A percentile compares a stretch with the other conserved stretches of the same genome.
phyloP scores from a whole-genome alignment of 2,113 vertebrate genomes.

The Pithys albifrons region DNA sequence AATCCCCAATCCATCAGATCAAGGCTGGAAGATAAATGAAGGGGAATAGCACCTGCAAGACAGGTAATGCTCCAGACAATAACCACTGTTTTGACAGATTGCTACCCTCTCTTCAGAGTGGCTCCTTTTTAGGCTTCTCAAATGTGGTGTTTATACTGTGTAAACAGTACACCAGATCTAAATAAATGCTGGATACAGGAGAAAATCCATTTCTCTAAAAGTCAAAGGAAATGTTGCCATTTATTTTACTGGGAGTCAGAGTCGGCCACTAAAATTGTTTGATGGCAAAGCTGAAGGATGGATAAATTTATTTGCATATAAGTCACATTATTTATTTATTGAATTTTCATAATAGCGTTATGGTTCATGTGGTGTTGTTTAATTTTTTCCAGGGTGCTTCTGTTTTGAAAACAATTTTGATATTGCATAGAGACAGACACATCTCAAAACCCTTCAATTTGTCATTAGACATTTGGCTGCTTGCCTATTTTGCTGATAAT shows the following conservation, averaged over 20 bases:
- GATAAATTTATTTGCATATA: slow-evolving; percentile 66
- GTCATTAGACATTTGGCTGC: slow-evolving; percentile 80
- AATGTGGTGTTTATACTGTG: not conserved
- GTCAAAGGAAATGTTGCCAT: not conserved
- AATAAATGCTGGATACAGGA: not conserved
- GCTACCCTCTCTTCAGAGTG: not conserved
- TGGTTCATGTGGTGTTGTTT: slow-evolving; percentile 58
- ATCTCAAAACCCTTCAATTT: slow-evolving; percentile 78
- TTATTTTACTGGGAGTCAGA: slow-evolving; percentile 22
- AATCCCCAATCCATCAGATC: slow-evolving; percentile 77
- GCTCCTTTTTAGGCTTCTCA: slow-evolving; percentile 44
- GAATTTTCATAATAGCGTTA: slow-evolving; percentile 69
- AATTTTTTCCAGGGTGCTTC: slow-evolving; percentile 72
- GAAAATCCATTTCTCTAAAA: not conserved
- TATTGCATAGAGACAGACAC: slow-evolving; percentile 73
- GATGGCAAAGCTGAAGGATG: slow-evolving; percentile 59
- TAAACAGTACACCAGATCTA: slow-evolving; percentile 15
- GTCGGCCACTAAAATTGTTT: slow-evolving; percentile 8
- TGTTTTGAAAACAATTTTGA: slow-evolving; percentile 78
- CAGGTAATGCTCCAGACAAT: slow-evolving; percentile 75
- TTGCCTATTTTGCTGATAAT: slow-evolving; percentile 78
- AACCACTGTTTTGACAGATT: slow-evolving; percentile 68
- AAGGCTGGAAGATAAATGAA: slow-evolving; percentile 76
- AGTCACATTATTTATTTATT: slow-evolving; percentile 75
- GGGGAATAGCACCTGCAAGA: slow-evolving; percentile 79